Evolutionary conservation across 2,888 invertebrate genomes (phyloP).

Genomic region (Epistrophe eligans): DNA sequence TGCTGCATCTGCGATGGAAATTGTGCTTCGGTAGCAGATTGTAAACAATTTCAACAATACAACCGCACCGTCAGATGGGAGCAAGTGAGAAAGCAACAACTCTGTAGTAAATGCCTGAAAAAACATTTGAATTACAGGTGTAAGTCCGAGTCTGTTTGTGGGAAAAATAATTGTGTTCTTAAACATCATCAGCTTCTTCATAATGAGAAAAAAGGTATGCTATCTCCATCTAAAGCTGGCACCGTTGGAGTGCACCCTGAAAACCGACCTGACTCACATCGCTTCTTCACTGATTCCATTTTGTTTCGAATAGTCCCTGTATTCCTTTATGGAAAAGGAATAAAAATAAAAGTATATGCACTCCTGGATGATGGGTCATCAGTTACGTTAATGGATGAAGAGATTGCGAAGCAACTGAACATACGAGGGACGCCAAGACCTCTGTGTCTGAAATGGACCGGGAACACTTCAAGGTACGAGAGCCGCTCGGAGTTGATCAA

Average conservation of each 20-base stretch:
- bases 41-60: too few species aligned
- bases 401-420: neutral
- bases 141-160: neutral
- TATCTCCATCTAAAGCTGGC: neutral
- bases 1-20: too few species aligned
- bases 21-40: too few species aligned
- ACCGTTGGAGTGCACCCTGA: neutral
- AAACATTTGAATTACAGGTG: slow-evolving; percentile 7
- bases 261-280: neutral
- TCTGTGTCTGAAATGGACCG: slow-evolving; percentile 1
- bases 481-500: neutral
- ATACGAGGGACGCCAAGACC: neutral
- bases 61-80: neutral
- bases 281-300: neutral
- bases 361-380: neutral
- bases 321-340: neutral
- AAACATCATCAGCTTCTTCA: too few species aligned
- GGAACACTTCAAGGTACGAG: neutral
- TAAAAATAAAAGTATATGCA: neutral
- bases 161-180: too few species aligned
- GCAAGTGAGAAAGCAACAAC: slow-evolving; percentile 27
- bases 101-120: slow-evolving; percentile 18
- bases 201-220: neutral
- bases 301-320: neutral
- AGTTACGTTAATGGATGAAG: neutral